Conservation (phyloP, 2,113 vertebrate species). For the Odobenus rosmarus region DNA sequence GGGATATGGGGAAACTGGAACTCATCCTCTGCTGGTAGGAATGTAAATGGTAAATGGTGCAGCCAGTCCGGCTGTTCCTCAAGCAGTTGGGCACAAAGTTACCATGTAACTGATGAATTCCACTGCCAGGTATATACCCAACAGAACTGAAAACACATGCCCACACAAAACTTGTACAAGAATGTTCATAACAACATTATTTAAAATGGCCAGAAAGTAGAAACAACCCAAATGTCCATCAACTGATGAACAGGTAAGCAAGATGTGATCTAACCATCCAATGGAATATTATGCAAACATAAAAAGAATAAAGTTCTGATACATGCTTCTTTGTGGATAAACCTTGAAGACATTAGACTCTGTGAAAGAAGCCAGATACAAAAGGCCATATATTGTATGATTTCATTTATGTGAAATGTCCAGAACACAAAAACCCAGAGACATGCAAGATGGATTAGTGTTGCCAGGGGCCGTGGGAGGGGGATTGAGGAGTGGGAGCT, state of each 20-base stretch:
- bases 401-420: not conserved
- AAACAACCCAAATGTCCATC: not conserved
- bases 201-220: not conserved
- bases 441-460: not conserved
- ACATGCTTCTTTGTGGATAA: rapidly evolving
- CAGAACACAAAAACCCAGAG: not conserved
- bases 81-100: not conserved
- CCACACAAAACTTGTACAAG: not conserved
- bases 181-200: not conserved
- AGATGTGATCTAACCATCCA: not conserved
- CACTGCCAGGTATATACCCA: not conserved
- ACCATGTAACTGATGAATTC: not conserved
- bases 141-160: not conserved
- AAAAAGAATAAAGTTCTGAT: not conserved
- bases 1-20: not conserved
- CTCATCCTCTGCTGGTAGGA: not conserved
- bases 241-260: not conserved
- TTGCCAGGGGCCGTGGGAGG: not conserved
- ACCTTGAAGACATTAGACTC: not conserved
- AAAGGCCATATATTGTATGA: not conserved
- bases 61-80: not conserved
- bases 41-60: not conserved
- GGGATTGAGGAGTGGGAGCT: not conserved
- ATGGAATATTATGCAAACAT: not conserved
- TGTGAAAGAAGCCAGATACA: not conserved